These are phyloP conservation scores for Pavo muticus DNA, from an alignment of 2,113 vertebrate genomes.

Conservation along the genomic window DNA sequence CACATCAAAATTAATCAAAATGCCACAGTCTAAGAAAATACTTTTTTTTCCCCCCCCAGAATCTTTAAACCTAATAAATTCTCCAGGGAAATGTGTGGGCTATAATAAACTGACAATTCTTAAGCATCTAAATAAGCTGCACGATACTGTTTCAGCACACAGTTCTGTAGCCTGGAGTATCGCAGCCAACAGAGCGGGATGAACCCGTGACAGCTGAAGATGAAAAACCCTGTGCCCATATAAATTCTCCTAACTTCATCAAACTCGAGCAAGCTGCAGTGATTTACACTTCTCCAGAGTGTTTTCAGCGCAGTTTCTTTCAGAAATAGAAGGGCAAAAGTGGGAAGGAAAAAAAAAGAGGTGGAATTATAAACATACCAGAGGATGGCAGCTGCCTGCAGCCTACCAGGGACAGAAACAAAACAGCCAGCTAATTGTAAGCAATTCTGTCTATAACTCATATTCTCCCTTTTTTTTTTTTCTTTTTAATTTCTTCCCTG, in stretches of 20 bases:
- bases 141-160: not conserved
- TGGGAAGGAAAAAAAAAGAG: not conserved
- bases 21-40: not conserved
- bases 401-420: not conserved
- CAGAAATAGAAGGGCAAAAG: not conserved
- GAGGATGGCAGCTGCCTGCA: not conserved
- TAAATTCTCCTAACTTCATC: conserved; percentile 14
- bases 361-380: not conserved
- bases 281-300: not conserved
- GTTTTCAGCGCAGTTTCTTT: not conserved
- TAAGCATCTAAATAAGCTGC: not conserved
- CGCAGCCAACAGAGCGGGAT: not conserved
- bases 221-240: conserved; percentile 13
- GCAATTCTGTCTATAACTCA: not conserved
- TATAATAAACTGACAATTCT: not conserved
- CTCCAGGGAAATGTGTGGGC: not conserved
- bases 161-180: not conserved
- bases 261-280: not conserved
- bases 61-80: not conserved
- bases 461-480: not conserved
- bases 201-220: conserved; percentile 12
- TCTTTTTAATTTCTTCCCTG: conserved; percentile 15
- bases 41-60: not conserved
- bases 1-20: conserved; percentile 18
- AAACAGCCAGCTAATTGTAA: not conserved